Evolutionary conservation across 2,888 invertebrate species (phyloP).

Genomic region (Catotricha subobsoleta): DNA sequence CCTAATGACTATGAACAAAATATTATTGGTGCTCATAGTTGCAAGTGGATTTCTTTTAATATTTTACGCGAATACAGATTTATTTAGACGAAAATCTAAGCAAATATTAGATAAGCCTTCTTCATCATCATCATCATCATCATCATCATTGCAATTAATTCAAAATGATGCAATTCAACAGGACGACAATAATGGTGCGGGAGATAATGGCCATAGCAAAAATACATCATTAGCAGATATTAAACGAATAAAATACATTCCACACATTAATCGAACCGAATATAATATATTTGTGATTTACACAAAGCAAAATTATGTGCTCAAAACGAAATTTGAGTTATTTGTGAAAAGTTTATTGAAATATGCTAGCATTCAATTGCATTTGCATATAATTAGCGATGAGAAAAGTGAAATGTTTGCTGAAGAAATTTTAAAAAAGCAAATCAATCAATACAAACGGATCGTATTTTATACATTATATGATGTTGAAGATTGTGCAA

Average conservation of each 20-base stretch:
- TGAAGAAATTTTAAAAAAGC: slow-evolving; percentile 29
- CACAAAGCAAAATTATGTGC: slow-evolving; percentile 25
- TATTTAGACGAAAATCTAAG: slow-evolving; percentile 15
- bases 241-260: slow-evolving; percentile 11
- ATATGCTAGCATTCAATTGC: slow-evolving; percentile 30
- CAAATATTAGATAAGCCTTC: too few species aligned
- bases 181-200: neutral
- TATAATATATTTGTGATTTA: slow-evolving; percentile 28
- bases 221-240: slow-evolving; percentile 6
- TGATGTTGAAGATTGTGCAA: slow-evolving; percentile 40
- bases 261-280: slow-evolving; percentile 15
- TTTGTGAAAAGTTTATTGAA: slow-evolving; percentile 25
- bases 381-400: slow-evolving; percentile 44
- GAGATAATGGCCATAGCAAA: neutral
- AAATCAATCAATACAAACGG: slow-evolving; percentile 29
- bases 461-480: slow-evolving; percentile 34
- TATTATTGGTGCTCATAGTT: slow-evolving; percentile 20
- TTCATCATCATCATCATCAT: too few species aligned
- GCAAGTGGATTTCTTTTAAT: slow-evolving; percentile 21
- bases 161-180: too few species aligned
- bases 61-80: slow-evolving; percentile 23
- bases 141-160: slow-evolving; percentile 10
- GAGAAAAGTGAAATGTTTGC: slow-evolving; percentile 37
- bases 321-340: slow-evolving; percentile 26
- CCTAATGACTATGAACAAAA: slow-evolving; percentile 22